These are phyloP conservation scores for Tetramorium simillimum DNA, from an alignment of 1,140 invertebrate genomes.

Conservation along the genomic window DNA sequence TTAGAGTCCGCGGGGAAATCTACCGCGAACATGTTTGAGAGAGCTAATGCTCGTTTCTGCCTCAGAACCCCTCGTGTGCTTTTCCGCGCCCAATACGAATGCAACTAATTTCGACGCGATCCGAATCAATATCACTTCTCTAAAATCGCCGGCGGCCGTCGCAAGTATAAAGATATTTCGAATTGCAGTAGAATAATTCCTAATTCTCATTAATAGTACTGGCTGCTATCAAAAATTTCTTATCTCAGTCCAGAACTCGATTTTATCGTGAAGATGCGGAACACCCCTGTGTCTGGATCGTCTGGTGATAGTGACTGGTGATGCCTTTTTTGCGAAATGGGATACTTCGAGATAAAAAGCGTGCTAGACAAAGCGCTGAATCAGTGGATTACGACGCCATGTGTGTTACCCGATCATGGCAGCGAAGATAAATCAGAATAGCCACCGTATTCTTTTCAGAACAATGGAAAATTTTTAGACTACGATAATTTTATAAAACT, in stretches of 20 bases:
- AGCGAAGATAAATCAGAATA: constrained; percentile 25
- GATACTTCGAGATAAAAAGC: background rate
- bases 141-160: background rate
- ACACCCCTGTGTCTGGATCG: too few species aligned
- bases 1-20: constrained; percentile 83
- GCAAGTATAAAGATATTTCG: background rate
- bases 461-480: background rate
- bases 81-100: constrained; percentile 51
- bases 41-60: constrained; percentile 57
- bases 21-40: constrained; percentile 74
- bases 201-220: background rate
- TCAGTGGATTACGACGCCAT: constrained; percentile 2
- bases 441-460: background rate
- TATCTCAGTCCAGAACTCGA: background rate
- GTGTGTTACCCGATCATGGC: background rate
- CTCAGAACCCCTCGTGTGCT: constrained; percentile 43
- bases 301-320: background rate
- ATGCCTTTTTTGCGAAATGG: background rate
- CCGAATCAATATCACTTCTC: constrained; percentile 19
- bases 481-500: constrained; percentile 5
- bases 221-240: background rate
- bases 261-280: background rate
- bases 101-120: constrained; percentile 24
- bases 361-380: constrained; percentile 8
- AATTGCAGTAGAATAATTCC: constrained; percentile 14